A percentile compares a stretch with the other conserved stretches of the same genome.
These are phyloP conservation scores for Progne subis DNA, from an alignment of 2,113 vertebrate species.

Conservation along the genomic window DNA sequence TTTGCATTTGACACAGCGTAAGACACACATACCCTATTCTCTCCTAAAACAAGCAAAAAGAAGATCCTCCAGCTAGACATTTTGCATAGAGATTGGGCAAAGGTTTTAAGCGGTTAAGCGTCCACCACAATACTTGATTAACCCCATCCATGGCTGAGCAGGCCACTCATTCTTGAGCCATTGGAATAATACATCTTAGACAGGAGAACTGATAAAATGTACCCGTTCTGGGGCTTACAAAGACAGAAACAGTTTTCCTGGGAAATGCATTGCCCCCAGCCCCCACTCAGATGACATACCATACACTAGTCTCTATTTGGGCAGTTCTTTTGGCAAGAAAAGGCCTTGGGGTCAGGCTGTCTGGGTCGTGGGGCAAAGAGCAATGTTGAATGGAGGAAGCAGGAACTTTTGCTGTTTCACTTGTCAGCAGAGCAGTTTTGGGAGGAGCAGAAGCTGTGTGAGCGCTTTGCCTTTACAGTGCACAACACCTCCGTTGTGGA, in stretches of 20 bases:
- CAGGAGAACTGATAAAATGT: background rate
- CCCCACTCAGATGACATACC: background rate
- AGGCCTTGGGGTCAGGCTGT: background rate
- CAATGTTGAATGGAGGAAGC: background rate
- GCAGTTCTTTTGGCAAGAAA: background rate
- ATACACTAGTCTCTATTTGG: background rate
- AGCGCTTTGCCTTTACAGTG: background rate
- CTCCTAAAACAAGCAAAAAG: background rate
- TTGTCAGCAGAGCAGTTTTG: background rate
- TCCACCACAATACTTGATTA: background rate
- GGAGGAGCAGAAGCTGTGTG: background rate
- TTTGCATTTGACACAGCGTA: background rate
- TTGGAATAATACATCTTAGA: background rate
- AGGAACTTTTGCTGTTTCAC: background rate
- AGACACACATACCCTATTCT: background rate
- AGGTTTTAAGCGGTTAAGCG: background rate
- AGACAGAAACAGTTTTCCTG: background rate
- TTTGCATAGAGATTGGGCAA: background rate
- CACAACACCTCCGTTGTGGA: fast-evolving
- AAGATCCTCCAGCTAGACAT: background rate
- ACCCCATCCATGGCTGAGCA: background rate
- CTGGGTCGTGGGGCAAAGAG: background rate
- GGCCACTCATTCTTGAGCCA: background rate
- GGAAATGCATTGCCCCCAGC: background rate
- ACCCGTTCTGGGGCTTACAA: background rate